A percentile compares a stretch with the other conserved stretches of the same genome.
phyloP scores from a whole-genome alignment of 30 jellyfish, hydroid and myxozoan genomes.

The Hydra vulgaris region DNA sequence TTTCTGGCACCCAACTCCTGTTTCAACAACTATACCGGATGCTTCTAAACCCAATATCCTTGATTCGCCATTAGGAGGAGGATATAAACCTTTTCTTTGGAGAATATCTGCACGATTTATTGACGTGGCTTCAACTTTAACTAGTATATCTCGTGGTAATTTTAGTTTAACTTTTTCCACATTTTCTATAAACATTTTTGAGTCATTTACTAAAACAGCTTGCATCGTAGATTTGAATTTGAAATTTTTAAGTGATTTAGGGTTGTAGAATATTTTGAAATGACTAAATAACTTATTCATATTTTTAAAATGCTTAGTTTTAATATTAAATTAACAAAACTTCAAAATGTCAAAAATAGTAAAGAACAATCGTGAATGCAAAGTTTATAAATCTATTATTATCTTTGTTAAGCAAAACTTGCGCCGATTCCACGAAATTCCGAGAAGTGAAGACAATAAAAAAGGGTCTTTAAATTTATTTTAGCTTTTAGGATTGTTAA shows the following conservation, averaged over 20 bases:
- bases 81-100: slow-evolving; percentile 77
- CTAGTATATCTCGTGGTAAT: slow-evolving; percentile 8
- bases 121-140: slow-evolving; percentile 78
- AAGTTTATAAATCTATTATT: too few species aligned
- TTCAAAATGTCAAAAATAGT: too few species aligned
- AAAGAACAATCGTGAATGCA: too few species aligned
- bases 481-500: too few species aligned
- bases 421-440: too few species aligned
- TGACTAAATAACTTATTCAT: too few species aligned
- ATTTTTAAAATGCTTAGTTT: too few species aligned
- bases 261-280: too few species aligned
- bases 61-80: slow-evolving; percentile 91
- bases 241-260: background rate
- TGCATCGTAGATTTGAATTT: background rate
- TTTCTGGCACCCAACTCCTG: slow-evolving; percentile 32
- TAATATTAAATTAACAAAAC: too few species aligned
- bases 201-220: slow-evolving; percentile 5
- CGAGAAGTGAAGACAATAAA: too few species aligned
- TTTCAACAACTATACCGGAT: slow-evolving; percentile 60
- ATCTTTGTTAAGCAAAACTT: too few species aligned
- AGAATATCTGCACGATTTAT: slow-evolving; percentile 83
- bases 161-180: background rate
- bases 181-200: background rate
- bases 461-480: too few species aligned
- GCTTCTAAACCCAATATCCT: slow-evolving; percentile 83